Base-by-base conservation (phyloP, 92 coral and sea anemone genomes). In the Umimayanthus chanpuru region DNA sequence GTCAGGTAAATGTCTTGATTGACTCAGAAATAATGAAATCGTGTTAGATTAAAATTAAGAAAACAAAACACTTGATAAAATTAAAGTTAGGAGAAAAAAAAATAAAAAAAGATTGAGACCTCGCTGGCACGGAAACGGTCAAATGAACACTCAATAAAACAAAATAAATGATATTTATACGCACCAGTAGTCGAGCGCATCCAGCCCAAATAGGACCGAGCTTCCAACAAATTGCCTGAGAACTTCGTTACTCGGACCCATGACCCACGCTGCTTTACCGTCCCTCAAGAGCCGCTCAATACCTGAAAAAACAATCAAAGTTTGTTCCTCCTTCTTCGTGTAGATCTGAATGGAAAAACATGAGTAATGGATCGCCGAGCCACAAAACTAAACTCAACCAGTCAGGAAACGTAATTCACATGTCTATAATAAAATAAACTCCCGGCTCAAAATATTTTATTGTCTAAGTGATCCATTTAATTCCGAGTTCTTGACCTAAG, bases 221-320 rank as follows among this genome's bases (percentile, higher is more conserved):
- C 77, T 85, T 25, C 92, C 92, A 50, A 89, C 85, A n/a, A 89
- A 77, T 38, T 90, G 89, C 20, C 76, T 53, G 23, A 90, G 38
- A 10, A 86, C 92, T 73, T 90, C 92, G 30, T 90, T 90, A n/a
- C 92, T 90, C 30, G 92, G 89, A 44, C 81, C 90, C 90, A 90
- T 90, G 5, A 90, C 67, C 89, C 92, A 85, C 3, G 85, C 92
- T 28, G 92, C 92, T 23, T 87, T 77, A 30, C 88, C 91, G 26
- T 89, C 91, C 50, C 91, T 26, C 38, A 89, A 66, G 30, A 89
- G 75, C 44, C 91, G 91, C 81, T 85, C 92, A 20, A 85, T 44
- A 1, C 78, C 89, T 85, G 61, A 43, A 21, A n/a, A 38, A 2
- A 73, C 7, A 39, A 73, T 40, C 44, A 68, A 21, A 20, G 6